Conservation (phyloP, 2,113 vertebrate species). For the Grus americana region DNA sequence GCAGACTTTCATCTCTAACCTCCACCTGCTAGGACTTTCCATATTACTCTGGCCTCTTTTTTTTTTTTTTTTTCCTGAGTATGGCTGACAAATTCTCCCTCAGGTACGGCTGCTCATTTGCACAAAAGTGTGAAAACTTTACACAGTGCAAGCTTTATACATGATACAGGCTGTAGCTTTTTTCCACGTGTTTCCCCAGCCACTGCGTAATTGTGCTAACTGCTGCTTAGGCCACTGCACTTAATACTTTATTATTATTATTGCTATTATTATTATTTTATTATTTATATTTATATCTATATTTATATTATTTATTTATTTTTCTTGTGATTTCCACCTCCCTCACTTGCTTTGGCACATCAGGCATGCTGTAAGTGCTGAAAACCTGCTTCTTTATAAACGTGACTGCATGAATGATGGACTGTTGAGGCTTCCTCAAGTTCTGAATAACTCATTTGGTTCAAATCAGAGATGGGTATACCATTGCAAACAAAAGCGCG, state of each 20-base stretch:
- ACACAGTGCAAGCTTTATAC: neutral
- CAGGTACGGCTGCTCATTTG: neutral
- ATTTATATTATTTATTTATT: neutral
- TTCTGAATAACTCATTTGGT: neutral
- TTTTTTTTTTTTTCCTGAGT: neutral
- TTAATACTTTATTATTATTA: too few species aligned
- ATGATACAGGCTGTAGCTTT: neutral
- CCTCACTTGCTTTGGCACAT: neutral
- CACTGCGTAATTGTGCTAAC: neutral
- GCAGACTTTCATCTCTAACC: neutral
- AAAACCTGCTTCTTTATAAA: neutral
- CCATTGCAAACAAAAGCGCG: neutral
- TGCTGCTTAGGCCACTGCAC: neutral
- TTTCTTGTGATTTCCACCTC: neutral
- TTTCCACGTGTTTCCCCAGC: neutral
- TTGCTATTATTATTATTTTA: too few species aligned
- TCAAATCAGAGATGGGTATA: neutral
- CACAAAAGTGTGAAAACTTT: neutral
- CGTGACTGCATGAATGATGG: neutral
- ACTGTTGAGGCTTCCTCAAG: neutral
- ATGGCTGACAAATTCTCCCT: neutral
- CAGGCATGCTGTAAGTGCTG: neutral
- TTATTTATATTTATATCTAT: too few species aligned
- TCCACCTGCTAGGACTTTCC: rapidly evolving
- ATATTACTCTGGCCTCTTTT: neutral